phyloP scores from a whole-genome alignment of 1,140 invertebrate species.

The Coelopa frigida region DNA sequence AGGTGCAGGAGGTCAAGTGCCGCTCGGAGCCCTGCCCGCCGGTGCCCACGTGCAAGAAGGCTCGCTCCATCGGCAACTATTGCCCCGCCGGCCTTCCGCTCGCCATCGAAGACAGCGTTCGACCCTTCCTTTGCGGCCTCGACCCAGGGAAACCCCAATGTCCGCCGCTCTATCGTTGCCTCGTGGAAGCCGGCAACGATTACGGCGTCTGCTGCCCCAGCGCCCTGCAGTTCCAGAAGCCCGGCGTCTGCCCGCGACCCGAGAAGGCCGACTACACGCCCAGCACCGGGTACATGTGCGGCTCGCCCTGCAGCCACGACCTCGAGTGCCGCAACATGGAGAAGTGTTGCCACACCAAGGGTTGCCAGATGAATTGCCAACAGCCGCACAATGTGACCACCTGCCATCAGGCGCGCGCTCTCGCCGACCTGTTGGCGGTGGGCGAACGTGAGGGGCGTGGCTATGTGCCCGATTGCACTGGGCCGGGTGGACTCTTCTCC shows the following conservation, averaged over 20 bases:
- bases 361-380: slow-evolving; percentile 60
- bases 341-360: slow-evolving; percentile 68
- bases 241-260: slow-evolving; percentile 61
- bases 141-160: slow-evolving; percentile 72
- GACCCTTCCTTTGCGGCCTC: slow-evolving; percentile 75
- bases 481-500: slow-evolving; percentile 60
- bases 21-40: slow-evolving; percentile 71
- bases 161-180: slow-evolving; percentile 70
- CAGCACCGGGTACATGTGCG: slow-evolving; percentile 50
- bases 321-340: slow-evolving; percentile 70
- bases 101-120: slow-evolving; percentile 65
- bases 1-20: slow-evolving; percentile 70
- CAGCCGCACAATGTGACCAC: slow-evolving; percentile 62
- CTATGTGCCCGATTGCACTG: slow-evolving; percentile 72
- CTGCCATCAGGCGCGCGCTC: slow-evolving; percentile 66
- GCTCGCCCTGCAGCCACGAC: slow-evolving; percentile 62
- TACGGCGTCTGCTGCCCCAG: slow-evolving; percentile 83
- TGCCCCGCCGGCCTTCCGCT: slow-evolving; percentile 73
- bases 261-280: slow-evolving; percentile 40
- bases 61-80: slow-evolving; percentile 62
- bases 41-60: slow-evolving; percentile 72
- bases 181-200: slow-evolving; percentile 69
- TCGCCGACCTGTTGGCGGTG: slow-evolving; percentile 67
- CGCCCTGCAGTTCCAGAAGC: slow-evolving; percentile 62
- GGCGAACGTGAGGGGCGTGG: slow-evolving; percentile 71